Base-by-base conservation (phyloP, 2,888 invertebrate species). In the Aleiodes testaceus region DNA sequence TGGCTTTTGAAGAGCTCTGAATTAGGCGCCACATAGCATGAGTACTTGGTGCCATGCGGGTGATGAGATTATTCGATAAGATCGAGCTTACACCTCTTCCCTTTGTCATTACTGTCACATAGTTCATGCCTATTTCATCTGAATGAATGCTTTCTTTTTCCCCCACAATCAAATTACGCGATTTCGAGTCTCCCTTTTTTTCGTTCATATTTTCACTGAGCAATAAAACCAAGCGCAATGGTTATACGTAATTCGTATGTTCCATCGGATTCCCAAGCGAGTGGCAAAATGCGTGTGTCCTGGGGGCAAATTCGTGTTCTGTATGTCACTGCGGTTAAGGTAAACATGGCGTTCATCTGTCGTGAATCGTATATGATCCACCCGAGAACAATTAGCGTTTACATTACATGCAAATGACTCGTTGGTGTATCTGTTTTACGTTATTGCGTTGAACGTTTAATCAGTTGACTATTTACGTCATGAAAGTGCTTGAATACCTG, bases 351-450 rank as follows among this genome's bases (percentile, higher is more conserved):
- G 59, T 59, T 59, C 59, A 59, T 59, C 59, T 59, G 59, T 59
- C 59, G 59, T 59, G 59, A 55, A 59, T 59, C 59, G 59, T 59
- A 59, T 59, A 59, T 59, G 59, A 59, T 59, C 59, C 59, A 59
- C 59, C 59, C 36, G 59, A 59, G 59, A 42, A 59, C 59, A 59
- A 59, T 59, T 59, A 59, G 26, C 59, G 59, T 59, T 59, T 36
- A 59, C 59, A 59, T 59, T 59, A 59, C 59, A 59, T 59, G 36
- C 59, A 59, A 59, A 59, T 14, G 36, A 26, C 26, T 26, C 26
- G 26, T 26, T 36, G 36, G 9, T 16, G 36, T 59, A 14, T 42
- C 30, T 36, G 36, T 36, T 36, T 18, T 18, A 18, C 18, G 59
- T 59, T 59, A 59, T 59, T 59, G 59, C 59, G 36, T 59, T 59